Conservation (phyloP, 2,113 vertebrate species). For the Elaphurus davidianus region DNA sequence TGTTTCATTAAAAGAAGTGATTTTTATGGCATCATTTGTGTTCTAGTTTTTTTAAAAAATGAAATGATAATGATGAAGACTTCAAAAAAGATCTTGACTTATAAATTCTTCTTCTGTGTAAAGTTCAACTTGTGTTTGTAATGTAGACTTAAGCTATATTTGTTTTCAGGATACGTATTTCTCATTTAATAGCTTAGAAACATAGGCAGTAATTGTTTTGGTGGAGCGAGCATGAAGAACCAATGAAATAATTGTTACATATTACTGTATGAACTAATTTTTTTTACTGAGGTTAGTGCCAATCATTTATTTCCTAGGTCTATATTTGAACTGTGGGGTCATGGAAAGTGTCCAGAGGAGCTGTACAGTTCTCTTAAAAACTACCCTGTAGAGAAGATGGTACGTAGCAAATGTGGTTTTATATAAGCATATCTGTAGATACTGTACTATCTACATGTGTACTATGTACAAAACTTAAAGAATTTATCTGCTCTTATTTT, state of each 20-base stretch:
- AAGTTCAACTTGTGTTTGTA: background rate
- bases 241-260: background rate
- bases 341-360: constrained; percentile 88
- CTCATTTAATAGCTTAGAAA: background rate
- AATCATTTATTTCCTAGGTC: constrained; percentile 85
- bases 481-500: constrained; percentile 63
- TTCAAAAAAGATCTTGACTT: background rate
- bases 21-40: background rate
- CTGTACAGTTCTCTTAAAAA: constrained; percentile 88
- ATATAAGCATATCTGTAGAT: background rate
- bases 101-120: background rate
- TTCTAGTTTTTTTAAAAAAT: background rate
- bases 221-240: background rate
- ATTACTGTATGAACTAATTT: background rate
- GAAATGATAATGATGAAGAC: background rate
- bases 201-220: background rate
- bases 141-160: background rate
- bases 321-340: constrained; percentile 97
- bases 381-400: constrained; percentile 91
- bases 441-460: background rate
- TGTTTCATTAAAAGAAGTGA: background rate
- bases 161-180: background rate
- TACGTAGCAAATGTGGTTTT: constrained; percentile 65
- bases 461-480: background rate
- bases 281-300: background rate